phyloP scores from a whole-genome alignment of 2,113 vertebrate genomes.

The Ardeotis arabs region DNA sequence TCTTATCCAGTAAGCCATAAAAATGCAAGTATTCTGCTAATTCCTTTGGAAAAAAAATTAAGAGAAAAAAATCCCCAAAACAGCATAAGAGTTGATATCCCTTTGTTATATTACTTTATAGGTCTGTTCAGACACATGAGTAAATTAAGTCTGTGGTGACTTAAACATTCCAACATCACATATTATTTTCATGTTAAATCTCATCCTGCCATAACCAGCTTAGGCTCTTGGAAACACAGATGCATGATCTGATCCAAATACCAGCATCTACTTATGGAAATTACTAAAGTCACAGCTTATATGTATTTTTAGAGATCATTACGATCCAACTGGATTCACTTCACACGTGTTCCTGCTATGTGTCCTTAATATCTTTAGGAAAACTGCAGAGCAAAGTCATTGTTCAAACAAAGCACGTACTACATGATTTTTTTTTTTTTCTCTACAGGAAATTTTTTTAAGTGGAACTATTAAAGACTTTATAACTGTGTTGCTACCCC shows the following conservation, averaged over 20 bases:
- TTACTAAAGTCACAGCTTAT: slow-evolving; percentile 4
- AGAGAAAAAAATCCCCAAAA: neutral
- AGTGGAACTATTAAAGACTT: neutral
- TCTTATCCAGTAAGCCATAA: neutral
- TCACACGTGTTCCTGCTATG: neutral
- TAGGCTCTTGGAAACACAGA: slow-evolving; percentile 2
- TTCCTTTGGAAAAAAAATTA: neutral
- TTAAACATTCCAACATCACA: neutral
- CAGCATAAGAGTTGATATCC: neutral
- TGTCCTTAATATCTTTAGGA: neutral
- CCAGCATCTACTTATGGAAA: slow-evolving; percentile 26
- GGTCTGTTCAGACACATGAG: neutral
- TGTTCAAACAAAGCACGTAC: neutral
- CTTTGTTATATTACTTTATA: neutral
- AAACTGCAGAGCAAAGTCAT: neutral
- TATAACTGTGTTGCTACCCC: neutral
- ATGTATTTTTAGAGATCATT: slow-evolving; percentile 31
- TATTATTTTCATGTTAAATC: slow-evolving; percentile 25
- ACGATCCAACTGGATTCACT: neutral
- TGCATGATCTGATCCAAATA: neutral
- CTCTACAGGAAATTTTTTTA: neutral
- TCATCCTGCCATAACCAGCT: neutral
- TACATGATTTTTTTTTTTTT: neutral
- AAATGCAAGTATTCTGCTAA: neutral
- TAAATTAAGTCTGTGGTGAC: neutral